phyloP scores from a whole-genome alignment of 1,140 invertebrate genomes.

The Penaeus japonicus region DNA sequence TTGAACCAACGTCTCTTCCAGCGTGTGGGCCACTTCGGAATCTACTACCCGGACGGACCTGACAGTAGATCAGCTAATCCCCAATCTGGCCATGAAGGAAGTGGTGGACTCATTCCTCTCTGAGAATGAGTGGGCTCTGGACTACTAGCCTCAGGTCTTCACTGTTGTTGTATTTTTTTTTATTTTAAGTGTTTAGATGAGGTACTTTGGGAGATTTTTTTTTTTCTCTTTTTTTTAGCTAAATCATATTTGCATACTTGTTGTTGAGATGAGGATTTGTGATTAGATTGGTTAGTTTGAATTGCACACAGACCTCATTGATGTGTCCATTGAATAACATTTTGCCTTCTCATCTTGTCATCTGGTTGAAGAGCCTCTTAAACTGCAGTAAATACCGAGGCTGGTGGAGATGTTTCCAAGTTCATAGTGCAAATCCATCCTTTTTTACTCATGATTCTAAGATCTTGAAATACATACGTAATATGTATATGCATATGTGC shows the following conservation, averaged over 20 bases:
- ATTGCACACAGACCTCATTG: background rate
- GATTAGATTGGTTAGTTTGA: background rate
- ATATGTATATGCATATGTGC: too few relatives aligned
- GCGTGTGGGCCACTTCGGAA: conserved; percentile 98
- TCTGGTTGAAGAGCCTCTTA: too few relatives aligned
- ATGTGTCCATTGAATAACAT: background rate
- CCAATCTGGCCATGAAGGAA: conserved; percentile 99
- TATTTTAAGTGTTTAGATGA: background rate
- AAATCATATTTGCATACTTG: background rate
- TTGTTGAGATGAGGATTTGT: background rate
- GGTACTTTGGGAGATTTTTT: too few relatives aligned
- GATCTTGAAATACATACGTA: too few relatives aligned
- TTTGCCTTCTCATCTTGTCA: conserved; percentile 15
- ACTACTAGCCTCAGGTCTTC: conserved; percentile 72
- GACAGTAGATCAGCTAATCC: conserved; percentile 94
- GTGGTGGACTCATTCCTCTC: conserved; percentile 95
- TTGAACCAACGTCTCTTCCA: conserved; percentile 64
- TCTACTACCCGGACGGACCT: conserved; percentile 92
- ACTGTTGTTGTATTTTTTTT: background rate
- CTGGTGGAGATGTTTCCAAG: too few relatives aligned
- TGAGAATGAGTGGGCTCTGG: conserved; percentile 96
- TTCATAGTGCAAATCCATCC: too few relatives aligned
- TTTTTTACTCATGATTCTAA: too few relatives aligned
- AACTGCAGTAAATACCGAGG: too few relatives aligned
- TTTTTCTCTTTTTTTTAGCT: background rate